Conservation (phyloP, 2,797 vertebrate genomes). For the Danio choprae region DNA sequence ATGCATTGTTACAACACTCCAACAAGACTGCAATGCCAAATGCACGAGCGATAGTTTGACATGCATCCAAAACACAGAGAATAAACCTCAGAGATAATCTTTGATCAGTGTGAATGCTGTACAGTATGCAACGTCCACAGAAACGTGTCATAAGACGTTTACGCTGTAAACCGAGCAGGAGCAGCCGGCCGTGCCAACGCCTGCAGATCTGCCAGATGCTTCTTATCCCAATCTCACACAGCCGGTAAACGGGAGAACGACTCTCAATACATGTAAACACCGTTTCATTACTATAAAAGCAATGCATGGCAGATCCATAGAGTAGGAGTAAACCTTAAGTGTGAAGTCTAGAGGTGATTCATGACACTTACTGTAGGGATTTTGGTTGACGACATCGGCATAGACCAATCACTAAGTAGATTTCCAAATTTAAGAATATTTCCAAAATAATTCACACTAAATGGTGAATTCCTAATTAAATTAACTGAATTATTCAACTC, state of each 20-base stretch:
- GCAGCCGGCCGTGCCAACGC: neutral
- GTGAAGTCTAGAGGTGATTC: no score
- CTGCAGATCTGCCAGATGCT: neutral
- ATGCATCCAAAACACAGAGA: neutral
- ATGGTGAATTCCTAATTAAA: no score
- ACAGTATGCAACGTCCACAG: neutral
- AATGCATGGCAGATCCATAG: neutral
- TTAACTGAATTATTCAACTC: no score
- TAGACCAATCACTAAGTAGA: no score
- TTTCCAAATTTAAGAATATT: no score
- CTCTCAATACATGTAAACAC: neutral
- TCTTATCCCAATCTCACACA: neutral
- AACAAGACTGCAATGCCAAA: no score
- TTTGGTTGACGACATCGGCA: no score
- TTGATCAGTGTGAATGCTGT: neutral
- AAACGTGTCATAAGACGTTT: neutral
- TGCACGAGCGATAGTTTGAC: no score
- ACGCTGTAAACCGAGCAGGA: neutral
- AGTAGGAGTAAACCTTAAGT: no score
- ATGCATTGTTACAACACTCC: no score
- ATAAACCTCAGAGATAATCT: neutral
- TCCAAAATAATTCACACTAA: no score
- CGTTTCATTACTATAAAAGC: neutral
- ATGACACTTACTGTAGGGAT: no score
- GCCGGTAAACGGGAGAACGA: neutral